Evolutionary conservation across 2,113 vertebrate genomes (phyloP).

Genomic region (Choloepus hoffmanni): DNA sequence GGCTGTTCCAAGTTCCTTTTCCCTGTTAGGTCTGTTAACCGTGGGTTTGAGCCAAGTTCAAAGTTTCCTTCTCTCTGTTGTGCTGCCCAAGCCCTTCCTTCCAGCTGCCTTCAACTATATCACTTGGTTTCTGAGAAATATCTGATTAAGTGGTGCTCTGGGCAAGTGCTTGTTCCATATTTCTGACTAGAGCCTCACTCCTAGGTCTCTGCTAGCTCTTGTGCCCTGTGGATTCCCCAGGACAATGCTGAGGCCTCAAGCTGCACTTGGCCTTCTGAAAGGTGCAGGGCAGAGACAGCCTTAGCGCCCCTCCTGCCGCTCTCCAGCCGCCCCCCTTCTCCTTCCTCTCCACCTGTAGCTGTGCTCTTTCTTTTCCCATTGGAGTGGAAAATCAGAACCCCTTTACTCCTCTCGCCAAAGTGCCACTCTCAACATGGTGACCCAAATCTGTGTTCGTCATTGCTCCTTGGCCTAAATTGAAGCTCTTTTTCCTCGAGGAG

Average conservation of each 20-base stretch:
- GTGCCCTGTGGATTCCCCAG: not conserved
- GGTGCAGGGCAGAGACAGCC: not conserved
- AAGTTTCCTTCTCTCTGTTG: not conserved
- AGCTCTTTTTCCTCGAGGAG: not conserved
- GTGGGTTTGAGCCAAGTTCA: not conserved
- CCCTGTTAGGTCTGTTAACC: not conserved
- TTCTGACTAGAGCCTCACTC: not conserved
- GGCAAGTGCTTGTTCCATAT: not conserved
- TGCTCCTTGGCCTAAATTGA: not conserved
- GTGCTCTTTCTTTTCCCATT: not conserved
- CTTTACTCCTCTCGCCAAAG: not conserved
- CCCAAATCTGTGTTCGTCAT: not conserved
- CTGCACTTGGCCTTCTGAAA: not conserved
- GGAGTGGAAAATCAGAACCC: slow-evolving; percentile 6
- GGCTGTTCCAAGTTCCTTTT: slow-evolving; percentile 25
- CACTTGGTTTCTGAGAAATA: slow-evolving; percentile 59
- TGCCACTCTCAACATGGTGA: not conserved
- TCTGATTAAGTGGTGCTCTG: not conserved
- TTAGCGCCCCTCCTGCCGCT: not conserved
- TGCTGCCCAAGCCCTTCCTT: not conserved
- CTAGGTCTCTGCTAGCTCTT: not conserved
- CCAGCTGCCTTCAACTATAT: not conserved
- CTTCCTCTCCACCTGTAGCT: not conserved
- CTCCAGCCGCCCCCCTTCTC: no score
- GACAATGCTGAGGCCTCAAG: not conserved